A percentile compares a stretch with the other conserved stretches of the same genome.
Conservation (phyloP, 2,888 invertebrate species). For the Tipula vernalis region DNA sequence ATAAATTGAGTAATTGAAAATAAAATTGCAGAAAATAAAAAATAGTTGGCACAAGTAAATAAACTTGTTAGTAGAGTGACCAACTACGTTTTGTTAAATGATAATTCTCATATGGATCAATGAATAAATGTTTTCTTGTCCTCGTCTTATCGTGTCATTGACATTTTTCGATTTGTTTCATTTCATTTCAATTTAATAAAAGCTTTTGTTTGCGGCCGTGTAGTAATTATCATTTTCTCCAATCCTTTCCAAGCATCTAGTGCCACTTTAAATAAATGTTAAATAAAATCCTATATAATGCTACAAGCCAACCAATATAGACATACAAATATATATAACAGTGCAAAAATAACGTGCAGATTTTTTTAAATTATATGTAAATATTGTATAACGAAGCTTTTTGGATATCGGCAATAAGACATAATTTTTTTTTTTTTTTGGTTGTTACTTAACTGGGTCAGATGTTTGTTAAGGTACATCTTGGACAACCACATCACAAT, state of each 20-base stretch:
- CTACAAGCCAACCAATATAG: not conserved
- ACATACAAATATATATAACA: not conserved
- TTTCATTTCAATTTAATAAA: no score
- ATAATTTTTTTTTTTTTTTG: not conserved
- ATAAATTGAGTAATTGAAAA: not conserved
- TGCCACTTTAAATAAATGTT: no score
- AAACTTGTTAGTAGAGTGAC: not conserved
- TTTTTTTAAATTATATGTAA: not conserved
- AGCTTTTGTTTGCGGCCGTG: no score
- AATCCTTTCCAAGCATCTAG: no score
- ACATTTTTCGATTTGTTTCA: no score
- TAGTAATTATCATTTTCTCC: no score
- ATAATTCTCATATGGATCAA: not conserved
- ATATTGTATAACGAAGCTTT: not conserved
- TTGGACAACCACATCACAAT: not conserved
- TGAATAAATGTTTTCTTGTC: not conserved
- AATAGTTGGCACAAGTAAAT: not conserved
- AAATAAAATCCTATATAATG: not conserved
- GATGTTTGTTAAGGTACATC: not conserved
- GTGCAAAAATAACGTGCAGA: not conserved
- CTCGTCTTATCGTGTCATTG: not conserved
- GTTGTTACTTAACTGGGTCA: not conserved
- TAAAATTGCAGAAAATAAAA: not conserved
- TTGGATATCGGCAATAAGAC: not conserved
- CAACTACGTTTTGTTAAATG: not conserved